Percentiles rank a stretch among this genome's conserved stretches.
These are phyloP conservation scores for Conops quadrifasciatus DNA, from an alignment of 2,888 invertebrate species.

Conservation along the genomic window DNA sequence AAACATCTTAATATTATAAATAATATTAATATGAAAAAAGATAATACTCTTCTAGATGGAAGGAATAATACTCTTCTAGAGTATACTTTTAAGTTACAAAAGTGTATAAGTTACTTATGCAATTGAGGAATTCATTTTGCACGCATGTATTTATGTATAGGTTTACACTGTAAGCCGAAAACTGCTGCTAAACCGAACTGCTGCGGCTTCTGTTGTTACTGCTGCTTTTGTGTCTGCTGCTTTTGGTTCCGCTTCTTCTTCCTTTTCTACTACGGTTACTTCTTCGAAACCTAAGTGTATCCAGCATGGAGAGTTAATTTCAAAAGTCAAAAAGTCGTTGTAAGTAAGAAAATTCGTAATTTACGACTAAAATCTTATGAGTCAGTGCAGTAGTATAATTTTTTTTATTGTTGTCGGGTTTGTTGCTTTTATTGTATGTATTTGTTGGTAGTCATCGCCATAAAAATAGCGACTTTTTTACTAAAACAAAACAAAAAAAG, in stretches of 20 bases:
- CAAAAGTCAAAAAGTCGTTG: slow-evolving; percentile 14
- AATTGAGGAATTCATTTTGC: too few relatives aligned
- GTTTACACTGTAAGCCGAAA: background rate
- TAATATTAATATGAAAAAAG: too few relatives aligned
- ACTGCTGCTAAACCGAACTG: background rate
- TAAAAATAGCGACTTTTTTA: slow-evolving; percentile 16
- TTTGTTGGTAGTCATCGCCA: slow-evolving; percentile 22
- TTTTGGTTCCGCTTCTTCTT: background rate
- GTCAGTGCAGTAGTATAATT: background rate
- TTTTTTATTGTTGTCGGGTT: background rate
- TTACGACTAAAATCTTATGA: slow-evolving; percentile 20
- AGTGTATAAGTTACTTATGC: too few relatives aligned
- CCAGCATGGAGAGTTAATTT: slow-evolving; percentile 32
- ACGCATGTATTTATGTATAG: background rate
- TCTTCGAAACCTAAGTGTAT: slow-evolving; percentile 4
- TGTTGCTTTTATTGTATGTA: slow-evolving; percentile 4
- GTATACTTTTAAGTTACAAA: too few relatives aligned
- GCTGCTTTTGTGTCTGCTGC: background rate
- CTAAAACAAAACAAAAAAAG: background rate
- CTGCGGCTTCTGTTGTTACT: background rate
- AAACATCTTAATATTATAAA: too few relatives aligned
- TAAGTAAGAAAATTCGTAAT: slow-evolving; percentile 24
- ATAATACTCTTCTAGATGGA: too few relatives aligned
- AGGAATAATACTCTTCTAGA: too few relatives aligned
- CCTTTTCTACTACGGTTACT: background rate